These are phyloP conservation scores for Pinctada fucata DNA, from an alignment of 2,888 invertebrate species.

Conservation along the genomic window DNA sequence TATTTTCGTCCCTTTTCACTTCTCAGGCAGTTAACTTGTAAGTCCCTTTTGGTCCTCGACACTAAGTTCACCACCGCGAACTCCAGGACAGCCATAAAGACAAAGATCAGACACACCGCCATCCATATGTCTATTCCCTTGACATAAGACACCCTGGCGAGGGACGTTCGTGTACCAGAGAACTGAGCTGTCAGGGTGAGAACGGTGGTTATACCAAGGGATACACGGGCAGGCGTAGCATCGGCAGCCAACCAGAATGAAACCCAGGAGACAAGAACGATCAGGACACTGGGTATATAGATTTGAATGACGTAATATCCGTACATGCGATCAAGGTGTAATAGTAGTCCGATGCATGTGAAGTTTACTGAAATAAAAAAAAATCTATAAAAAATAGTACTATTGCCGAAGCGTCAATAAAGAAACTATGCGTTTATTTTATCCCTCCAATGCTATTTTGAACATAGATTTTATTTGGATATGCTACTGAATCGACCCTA, in stretches of 20 bases:
- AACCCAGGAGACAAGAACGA: not conserved
- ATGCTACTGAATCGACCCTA: no score
- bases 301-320: not conserved
- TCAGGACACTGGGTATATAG: conserved; percentile 1
- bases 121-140: not conserved
- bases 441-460: no score
- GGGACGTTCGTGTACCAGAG: not conserved
- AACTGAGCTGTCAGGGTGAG: not conserved
- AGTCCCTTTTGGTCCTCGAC: not conserved
- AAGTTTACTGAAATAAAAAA: not conserved
- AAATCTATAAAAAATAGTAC: no score
- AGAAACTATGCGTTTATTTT: no score
- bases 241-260: not conserved
- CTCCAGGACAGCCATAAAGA: not conserved
- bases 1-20: not conserved
- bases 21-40: not conserved
- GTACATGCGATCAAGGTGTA: not conserved
- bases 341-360: not conserved
- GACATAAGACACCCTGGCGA: not conserved
- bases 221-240: not conserved
- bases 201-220: not conserved
- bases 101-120: not conserved
- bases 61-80: not conserved
- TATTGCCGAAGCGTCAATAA: no score
- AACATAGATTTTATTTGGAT: no score